phyloP scores from a whole-genome alignment of 2,113 vertebrate species.

The Ochotona curzoniae region DNA sequence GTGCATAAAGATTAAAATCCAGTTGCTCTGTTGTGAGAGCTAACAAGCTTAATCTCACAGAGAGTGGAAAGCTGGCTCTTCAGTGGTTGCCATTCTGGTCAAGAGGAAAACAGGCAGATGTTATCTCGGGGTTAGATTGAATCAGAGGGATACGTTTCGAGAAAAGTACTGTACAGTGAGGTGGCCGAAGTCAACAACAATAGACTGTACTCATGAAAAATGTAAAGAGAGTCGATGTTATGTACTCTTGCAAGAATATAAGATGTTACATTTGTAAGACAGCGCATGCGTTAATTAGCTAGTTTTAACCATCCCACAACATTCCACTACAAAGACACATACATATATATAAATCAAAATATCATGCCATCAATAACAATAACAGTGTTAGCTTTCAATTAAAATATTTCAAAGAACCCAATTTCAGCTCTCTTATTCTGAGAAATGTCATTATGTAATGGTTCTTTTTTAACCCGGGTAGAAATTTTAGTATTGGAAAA shows the following conservation, averaged over 20 bases:
- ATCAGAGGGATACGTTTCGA: background rate
- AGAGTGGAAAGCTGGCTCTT: background rate
- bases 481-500: constrained; percentile 43
- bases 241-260: background rate
- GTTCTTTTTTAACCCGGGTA: background rate
- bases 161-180: no score
- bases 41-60: background rate
- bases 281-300: background rate
- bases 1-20: constrained; percentile 1
- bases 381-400: background rate
- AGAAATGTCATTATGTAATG: background rate
- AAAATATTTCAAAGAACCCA: background rate
- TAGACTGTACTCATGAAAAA: background rate
- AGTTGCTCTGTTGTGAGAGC: background rate
- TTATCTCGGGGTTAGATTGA: background rate
- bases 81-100: background rate
- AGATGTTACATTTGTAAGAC: background rate
- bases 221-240: background rate
- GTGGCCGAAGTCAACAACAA: background rate
- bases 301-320: background rate
- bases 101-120: background rate
- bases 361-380: background rate
- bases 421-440: background rate
- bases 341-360: background rate
- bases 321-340: no score